Percentiles rank a stretch among this genome's conserved stretches.
These are phyloP conservation scores for Psettodes erumei DNA, from an alignment of 2,113 vertebrate genomes.

Conservation along the genomic window DNA sequence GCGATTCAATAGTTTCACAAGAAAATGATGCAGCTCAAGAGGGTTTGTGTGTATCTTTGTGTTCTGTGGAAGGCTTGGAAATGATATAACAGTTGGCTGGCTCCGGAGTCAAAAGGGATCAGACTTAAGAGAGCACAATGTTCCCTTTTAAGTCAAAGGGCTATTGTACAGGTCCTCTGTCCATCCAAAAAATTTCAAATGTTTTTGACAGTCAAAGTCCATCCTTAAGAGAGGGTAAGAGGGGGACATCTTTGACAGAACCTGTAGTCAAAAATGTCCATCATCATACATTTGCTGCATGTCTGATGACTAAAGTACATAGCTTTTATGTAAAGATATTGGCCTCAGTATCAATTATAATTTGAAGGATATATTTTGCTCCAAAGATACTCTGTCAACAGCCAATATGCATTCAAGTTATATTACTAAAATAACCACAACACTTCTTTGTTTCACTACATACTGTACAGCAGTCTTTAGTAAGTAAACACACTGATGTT, in stretches of 20 bases:
- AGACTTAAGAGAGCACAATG: constrained; percentile 30
- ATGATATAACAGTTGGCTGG: constrained; percentile 49
- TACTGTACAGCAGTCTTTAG: background rate
- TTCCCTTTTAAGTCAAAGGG: constrained; percentile 32
- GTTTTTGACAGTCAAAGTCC: constrained; percentile 14
- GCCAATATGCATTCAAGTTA: background rate
- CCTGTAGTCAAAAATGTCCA: constrained; percentile 3
- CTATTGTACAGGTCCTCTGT: constrained; percentile 7
- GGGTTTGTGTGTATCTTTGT: constrained; percentile 22
- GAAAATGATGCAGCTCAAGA: constrained; percentile 20
- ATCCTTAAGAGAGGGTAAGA: background rate
- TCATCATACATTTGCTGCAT: background rate
- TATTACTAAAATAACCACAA: background rate
- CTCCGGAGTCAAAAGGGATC: constrained; percentile 34
- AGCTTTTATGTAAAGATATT: background rate
- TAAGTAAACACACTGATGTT: background rate
- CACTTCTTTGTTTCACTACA: background rate
- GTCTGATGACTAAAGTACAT: background rate
- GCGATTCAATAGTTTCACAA: constrained; percentile 34
- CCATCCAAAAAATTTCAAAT: constrained; percentile 29
- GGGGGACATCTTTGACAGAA: background rate
- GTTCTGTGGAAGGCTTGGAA: background rate
- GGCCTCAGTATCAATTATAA: background rate
- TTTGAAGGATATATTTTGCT: background rate
- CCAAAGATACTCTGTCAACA: background rate